These are phyloP conservation scores for Micropterix aruncella DNA, from an alignment of 2,888 invertebrate genomes.

Conservation along the genomic window DNA sequence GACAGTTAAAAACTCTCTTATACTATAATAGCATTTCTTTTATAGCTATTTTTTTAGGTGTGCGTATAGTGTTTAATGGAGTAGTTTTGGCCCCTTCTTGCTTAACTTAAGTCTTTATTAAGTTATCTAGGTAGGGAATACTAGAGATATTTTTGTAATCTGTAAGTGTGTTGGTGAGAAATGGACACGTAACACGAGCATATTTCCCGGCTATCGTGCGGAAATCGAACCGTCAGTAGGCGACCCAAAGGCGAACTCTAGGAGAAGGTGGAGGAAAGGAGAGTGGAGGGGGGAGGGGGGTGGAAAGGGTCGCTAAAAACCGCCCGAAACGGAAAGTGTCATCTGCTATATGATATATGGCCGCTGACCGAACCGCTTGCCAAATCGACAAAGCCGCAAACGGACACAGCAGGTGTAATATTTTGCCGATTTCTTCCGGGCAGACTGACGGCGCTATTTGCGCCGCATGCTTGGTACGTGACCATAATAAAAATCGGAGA, in stretches of 20 bases:
- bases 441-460: not conserved
- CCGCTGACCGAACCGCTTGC: constrained; percentile 27
- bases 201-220: not conserved
- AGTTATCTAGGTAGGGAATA: too few species aligned
- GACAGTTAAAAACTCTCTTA: too few species aligned
- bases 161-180: not conserved
- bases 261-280: constrained; percentile 1
- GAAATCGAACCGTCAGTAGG: not conserved
- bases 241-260: not conserved
- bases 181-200: not conserved
- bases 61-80: too few species aligned
- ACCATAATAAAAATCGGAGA: too few species aligned
- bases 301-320: too few species aligned
- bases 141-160: not conserved
- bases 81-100: too few species aligned
- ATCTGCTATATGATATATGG: constrained; percentile 25
- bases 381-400: not conserved
- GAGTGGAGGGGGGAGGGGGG: not conserved
- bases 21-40: too few species aligned
- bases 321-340: constrained; percentile 21
- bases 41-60: too few species aligned
- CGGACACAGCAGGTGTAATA: not conserved
- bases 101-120: too few species aligned
- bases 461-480: too few species aligned
- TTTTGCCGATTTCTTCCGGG: not conserved